phyloP scores from a whole-genome alignment of 2,888 invertebrate genomes.

The Cactoblastis cactorum region DNA sequence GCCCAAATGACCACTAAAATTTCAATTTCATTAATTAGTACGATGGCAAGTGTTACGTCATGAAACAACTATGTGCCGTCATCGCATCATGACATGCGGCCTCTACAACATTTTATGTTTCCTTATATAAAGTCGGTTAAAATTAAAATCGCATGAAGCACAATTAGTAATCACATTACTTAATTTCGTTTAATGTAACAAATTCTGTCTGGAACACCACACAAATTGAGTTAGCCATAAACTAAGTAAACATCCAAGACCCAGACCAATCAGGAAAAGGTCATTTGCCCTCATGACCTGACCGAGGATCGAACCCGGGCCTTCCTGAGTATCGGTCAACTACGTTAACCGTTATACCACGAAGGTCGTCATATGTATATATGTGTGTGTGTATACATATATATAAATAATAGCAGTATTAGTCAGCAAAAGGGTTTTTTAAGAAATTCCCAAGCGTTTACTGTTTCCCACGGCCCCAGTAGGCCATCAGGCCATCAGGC shows the following conservation, averaged over 20 bases:
- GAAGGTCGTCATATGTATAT: too few relatives aligned
- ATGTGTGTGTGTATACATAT: too few relatives aligned
- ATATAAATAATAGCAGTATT: not conserved
- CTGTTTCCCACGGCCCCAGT: slow-evolving; percentile 31
- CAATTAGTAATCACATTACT: too few relatives aligned
- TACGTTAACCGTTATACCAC: not conserved
- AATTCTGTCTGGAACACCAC: too few relatives aligned
- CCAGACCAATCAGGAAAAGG: too few relatives aligned
- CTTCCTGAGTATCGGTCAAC: too few relatives aligned
- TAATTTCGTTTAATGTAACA: too few relatives aligned
- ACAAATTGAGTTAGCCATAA: too few relatives aligned
- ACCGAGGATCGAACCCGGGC: too few relatives aligned
- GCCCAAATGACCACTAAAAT: not conserved
- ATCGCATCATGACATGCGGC: not conserved
- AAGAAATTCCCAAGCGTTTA: slow-evolving; percentile 26
- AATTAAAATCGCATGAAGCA: too few relatives aligned
- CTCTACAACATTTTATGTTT: not conserved
- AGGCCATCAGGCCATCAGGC: slow-evolving; percentile 27
- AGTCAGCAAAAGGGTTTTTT: slow-evolving; percentile 19
- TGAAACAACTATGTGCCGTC: not conserved
- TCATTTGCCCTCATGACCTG: too few relatives aligned
- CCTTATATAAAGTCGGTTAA: not conserved
- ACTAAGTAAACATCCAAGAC: too few relatives aligned
- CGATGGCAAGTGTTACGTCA: not conserved
- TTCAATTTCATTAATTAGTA: not conserved